A percentile compares a stretch with the other conserved stretches of the same genome.
Evolutionary conservation across 2,888 invertebrate species (phyloP).

Genomic region (Nesidiocoris tenuis): DNA sequence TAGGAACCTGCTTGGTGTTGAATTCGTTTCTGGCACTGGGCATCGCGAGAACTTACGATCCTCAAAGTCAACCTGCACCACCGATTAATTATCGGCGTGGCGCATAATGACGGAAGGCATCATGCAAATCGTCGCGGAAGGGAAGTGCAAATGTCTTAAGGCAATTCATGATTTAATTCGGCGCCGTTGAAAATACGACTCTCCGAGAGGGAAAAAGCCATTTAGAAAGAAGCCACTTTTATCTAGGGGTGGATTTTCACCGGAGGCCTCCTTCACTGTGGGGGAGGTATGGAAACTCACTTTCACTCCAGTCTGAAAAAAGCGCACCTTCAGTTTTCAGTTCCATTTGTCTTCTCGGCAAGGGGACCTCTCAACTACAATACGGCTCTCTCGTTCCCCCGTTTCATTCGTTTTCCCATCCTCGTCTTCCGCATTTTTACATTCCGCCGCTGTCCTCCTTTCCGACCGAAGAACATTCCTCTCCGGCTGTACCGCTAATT

Average conservation of each 20-base stretch:
- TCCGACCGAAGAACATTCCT: not conserved
- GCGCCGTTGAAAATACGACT: not conserved
- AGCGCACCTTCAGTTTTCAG: not conserved
- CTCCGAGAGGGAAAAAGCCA: not conserved
- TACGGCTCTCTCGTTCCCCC: not conserved
- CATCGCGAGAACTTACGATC: too few relatives aligned
- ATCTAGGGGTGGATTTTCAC: not conserved
- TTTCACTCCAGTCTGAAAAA: not conserved
- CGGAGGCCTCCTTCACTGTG: not conserved
- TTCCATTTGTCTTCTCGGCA: not conserved
- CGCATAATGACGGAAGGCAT: not conserved
- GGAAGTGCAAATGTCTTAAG: not conserved
- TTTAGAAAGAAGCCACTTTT: not conserved
- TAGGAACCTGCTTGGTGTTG: too few relatives aligned
- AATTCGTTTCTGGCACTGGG: too few relatives aligned
- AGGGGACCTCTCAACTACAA: not conserved
- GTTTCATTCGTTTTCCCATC: not conserved
- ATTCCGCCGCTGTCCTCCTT: not conserved
- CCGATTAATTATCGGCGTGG: not conserved
- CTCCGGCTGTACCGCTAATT: not conserved
- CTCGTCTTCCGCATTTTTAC: not conserved
- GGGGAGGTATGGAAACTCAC: not conserved
- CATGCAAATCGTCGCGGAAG: not conserved
- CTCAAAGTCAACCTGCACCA: too few relatives aligned
- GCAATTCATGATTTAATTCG: not conserved